Percentiles rank a stretch among this genome's conserved stretches.
Conservation (phyloP, 2,888 invertebrate species). For the Hydraecia micacea region DNA sequence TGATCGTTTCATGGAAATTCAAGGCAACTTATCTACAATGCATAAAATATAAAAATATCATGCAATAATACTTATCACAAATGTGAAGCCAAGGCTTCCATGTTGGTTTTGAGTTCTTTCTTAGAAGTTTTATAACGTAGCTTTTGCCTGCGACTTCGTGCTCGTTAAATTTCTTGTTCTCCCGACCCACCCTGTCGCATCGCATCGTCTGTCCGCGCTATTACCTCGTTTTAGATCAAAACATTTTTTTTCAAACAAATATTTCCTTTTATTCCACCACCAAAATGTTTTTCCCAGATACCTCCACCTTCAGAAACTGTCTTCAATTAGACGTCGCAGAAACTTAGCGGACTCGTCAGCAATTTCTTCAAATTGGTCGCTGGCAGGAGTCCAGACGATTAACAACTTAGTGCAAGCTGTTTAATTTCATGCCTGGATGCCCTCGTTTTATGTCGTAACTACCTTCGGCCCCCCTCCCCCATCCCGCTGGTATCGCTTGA, state of each 20-base stretch:
- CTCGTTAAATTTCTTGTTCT: no score
- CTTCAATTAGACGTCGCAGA: constrained; percentile 64
- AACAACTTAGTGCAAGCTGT: constrained; percentile 86
- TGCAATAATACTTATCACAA: not conserved
- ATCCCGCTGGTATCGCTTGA: constrained; percentile 43
- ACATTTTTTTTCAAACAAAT: not conserved
- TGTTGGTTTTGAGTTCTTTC: not conserved
- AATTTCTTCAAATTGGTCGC: constrained; percentile 83
- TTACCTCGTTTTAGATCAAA: not conserved
- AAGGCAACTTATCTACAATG: not conserved
- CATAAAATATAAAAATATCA: not conserved
- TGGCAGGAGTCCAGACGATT: constrained; percentile 85
- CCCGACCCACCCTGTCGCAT: not conserved
- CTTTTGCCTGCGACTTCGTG: not conserved
- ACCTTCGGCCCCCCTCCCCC: constrained; percentile 3
- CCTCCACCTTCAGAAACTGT: constrained; percentile 34
- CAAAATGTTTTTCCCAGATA: constrained; percentile 39
- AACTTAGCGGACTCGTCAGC: constrained; percentile 75
- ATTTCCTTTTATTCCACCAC: constrained; percentile 15
- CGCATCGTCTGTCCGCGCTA: not conserved
- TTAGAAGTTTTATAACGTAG: not conserved
- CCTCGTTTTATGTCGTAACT: constrained; percentile 67
- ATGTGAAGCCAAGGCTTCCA: not conserved
- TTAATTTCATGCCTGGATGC: constrained; percentile 86
- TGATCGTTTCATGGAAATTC: not conserved